Percentiles rank a stretch among this genome's conserved stretches.
phyloP scores from a whole-genome alignment of 2,797 vertebrate genomes.

The Lithobates sylvaticus region DNA sequence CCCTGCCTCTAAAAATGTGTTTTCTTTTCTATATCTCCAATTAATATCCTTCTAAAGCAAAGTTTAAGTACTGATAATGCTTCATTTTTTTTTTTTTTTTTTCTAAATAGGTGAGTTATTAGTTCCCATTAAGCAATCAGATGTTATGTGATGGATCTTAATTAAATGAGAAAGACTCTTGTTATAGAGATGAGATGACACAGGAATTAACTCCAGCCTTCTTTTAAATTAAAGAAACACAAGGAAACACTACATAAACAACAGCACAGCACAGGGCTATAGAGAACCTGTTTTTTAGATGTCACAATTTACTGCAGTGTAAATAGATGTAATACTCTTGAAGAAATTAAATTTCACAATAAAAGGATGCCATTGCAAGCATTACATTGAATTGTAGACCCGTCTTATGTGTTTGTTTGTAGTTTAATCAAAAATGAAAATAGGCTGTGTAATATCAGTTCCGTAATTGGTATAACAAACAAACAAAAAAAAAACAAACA shows the following conservation, averaged over 20 bases:
- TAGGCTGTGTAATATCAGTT: too few relatives aligned
- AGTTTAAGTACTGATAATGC: constrained; percentile 28
- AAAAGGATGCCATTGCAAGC: not conserved
- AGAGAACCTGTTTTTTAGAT: constrained; percentile 45
- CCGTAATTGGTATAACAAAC: not conserved
- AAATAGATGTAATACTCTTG: not conserved
- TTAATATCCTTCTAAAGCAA: constrained; percentile 10
- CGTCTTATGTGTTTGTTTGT: constrained; percentile 13
- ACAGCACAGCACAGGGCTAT: not conserved
- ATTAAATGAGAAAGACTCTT: constrained; percentile 49
- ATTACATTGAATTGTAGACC: not conserved
- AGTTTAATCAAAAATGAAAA: not conserved
- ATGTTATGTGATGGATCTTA: constrained; percentile 57
- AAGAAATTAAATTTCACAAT: not conserved
- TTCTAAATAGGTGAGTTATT: constrained; percentile 43
- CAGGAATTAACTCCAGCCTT: constrained; percentile 32
- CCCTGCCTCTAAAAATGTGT: not conserved
- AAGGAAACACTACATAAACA: constrained; percentile 46
- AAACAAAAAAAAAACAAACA: too few relatives aligned
- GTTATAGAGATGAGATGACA: constrained; percentile 27
- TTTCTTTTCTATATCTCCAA: not conserved
- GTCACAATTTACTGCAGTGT: not conserved
- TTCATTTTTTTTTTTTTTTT: constrained; percentile 5
- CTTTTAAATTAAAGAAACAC: constrained; percentile 31
- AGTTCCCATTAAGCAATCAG: constrained; percentile 51